Evolutionary conservation across 2,113 vertebrate species (phyloP).

Genomic region (Periophthalmus modestus): DNA sequence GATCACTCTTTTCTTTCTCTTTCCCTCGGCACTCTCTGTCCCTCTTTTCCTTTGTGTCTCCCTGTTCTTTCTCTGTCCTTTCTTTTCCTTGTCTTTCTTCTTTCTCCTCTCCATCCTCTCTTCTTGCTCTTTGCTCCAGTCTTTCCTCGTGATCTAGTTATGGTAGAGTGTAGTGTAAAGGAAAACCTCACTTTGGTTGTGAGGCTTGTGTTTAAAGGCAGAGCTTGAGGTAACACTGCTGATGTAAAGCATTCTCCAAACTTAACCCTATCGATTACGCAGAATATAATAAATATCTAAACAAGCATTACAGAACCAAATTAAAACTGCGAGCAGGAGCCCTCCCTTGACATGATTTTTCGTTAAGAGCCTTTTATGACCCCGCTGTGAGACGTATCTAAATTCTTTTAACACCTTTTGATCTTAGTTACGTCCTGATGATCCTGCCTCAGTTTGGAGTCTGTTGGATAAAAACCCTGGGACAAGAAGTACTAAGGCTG

Average conservation of each 20-base stretch:
- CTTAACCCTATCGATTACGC: not conserved
- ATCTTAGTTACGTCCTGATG: no score
- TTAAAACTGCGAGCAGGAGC: no score
- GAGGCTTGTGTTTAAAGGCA: slow-evolving; percentile 8
- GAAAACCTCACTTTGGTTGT: slow-evolving; percentile 21
- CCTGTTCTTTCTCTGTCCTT: slow-evolving; percentile 22
- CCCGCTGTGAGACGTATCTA: no score
- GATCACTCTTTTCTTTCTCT: slow-evolving; percentile 20
- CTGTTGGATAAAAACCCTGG: no score
- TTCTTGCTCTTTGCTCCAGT: slow-evolving; percentile 7
- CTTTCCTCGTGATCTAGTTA: slow-evolving; percentile 40
- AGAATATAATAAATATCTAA: not conserved
- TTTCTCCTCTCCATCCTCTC: no score
- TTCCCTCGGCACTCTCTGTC: no score
- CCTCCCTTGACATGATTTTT: no score
- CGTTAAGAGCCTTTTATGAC: no score
- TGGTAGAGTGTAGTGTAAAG: slow-evolving; percentile 17
- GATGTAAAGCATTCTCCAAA: not conserved
- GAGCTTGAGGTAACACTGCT: not conserved
- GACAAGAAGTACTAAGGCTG: no score
- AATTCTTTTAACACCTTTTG: no score
- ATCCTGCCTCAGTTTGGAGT: no score
- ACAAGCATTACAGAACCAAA: no score
- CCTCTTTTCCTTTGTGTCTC: slow-evolving; percentile 11
- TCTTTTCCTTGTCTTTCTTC: not conserved